phyloP scores from a whole-genome alignment of 2,113 vertebrate genomes.

The Thomomys bottae region DNA sequence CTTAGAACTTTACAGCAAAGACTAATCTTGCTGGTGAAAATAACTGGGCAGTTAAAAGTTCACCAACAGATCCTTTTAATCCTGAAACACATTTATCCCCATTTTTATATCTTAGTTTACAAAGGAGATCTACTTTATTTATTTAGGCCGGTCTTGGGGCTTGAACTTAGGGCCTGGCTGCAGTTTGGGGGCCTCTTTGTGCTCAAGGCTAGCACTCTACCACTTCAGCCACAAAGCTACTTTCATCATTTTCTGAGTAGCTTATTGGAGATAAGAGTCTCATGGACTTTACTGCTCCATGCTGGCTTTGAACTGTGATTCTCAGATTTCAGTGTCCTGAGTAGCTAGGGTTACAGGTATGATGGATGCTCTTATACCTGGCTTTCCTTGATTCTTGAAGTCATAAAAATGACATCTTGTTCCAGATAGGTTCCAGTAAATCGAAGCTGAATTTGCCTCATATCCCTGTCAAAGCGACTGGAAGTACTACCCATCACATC shows the following conservation, averaged over 20 bases:
- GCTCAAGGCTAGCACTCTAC: too few species aligned
- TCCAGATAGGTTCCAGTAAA: conserved; percentile 3
- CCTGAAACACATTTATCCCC: background rate
- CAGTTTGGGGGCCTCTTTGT: too few species aligned
- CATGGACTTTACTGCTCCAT: too few species aligned
- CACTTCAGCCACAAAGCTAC: too few species aligned
- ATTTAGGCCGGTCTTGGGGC: too few species aligned
- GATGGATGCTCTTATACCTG: too few species aligned
- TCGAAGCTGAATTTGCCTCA: background rate
- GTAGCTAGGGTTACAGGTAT: too few species aligned
- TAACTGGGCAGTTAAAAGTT: conserved; percentile 21
- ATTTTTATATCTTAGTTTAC: conserved; percentile 12
- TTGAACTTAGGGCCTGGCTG: too few species aligned
- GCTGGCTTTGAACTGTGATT: too few species aligned
- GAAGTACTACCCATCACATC: background rate
- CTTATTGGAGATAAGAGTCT: too few species aligned
- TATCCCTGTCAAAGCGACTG: conserved; percentile 25
- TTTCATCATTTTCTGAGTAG: too few species aligned
- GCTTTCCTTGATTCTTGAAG: conserved; percentile 19
- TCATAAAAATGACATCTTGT: background rate
- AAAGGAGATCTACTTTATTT: background rate
- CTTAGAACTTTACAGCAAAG: background rate
- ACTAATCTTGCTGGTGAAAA: background rate
- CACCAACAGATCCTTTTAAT: conserved; percentile 31
- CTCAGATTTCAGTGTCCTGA: too few species aligned